phyloP scores from a whole-genome alignment of 2,888 invertebrate species.

The Mythimna albipuncta region DNA sequence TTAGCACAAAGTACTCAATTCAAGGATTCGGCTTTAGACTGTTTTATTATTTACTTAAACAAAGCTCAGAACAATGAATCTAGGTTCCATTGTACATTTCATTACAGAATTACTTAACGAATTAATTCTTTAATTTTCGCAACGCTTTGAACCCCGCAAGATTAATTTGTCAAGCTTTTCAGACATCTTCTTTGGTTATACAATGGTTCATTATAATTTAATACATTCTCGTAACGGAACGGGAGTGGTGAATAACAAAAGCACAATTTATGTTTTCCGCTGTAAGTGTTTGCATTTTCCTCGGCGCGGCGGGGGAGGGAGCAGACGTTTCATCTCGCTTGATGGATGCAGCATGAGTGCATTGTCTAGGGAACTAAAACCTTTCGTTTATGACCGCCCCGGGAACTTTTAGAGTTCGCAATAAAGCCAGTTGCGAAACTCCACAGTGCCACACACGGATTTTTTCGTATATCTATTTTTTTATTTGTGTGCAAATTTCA shows the following conservation, averaged over 20 bases:
- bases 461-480: slow-evolving; percentile 64
- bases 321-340: slow-evolving; percentile 76
- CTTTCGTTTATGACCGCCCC: slow-evolving; percentile 66
- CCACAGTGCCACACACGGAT: slow-evolving; percentile 52
- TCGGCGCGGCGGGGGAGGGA: slow-evolving; percentile 9
- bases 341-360: slow-evolving; percentile 76
- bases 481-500: slow-evolving; percentile 54
- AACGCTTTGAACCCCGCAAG: slow-evolving; percentile 34
- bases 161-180: slow-evolving; percentile 58
- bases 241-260: slow-evolving; percentile 63
- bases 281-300: slow-evolving; percentile 72
- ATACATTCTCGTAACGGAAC: slow-evolving; percentile 43
- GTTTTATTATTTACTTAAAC: slow-evolving; percentile 22
- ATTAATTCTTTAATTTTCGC: slow-evolving; percentile 49
- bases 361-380: slow-evolving; percentile 76
- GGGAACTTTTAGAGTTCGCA: slow-evolving; percentile 59
- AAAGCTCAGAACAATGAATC: slow-evolving; percentile 35
- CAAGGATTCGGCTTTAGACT: not conserved
- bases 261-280: slow-evolving; percentile 71
- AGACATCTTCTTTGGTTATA: slow-evolving; percentile 39
- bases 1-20: no score
- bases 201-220: slow-evolving; percentile 55
- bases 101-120: slow-evolving; percentile 47
- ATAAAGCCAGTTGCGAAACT: slow-evolving; percentile 70
- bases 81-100: slow-evolving; percentile 39